These are phyloP conservation scores for Chrysomallon squamiferum DNA, from an alignment of 1,140 invertebrate genomes.

Conservation along the genomic window DNA sequence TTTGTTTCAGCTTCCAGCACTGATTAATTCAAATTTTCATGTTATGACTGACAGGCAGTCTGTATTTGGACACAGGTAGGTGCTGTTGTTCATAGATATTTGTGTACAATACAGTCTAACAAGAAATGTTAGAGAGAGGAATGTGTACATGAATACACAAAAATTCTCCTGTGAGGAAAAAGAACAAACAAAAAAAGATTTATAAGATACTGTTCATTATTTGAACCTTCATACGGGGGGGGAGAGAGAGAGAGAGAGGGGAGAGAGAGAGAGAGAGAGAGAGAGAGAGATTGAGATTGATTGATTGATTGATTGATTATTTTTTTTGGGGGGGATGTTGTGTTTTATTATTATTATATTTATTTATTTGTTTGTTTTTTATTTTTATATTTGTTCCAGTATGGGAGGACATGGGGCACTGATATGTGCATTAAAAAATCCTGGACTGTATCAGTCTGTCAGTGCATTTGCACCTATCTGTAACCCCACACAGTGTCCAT, in stretches of 20 bases:
- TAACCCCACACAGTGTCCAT: conserved; percentile 83
- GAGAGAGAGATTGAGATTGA: no score
- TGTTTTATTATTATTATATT: conserved; percentile 1
- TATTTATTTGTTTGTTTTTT: conserved; percentile 5
- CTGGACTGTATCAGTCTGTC: conserved; percentile 85
- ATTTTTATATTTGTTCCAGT: conserved; percentile 66
- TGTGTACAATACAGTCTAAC: background rate
- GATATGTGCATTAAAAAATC: conserved; percentile 90
- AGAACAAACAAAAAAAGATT: no score
- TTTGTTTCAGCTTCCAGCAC: conserved; percentile 69
- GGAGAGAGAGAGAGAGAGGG: background rate
- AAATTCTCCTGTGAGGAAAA: no score
- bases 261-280: background rate
- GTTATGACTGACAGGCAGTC: conserved; percentile 66
- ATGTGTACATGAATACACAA: no score
- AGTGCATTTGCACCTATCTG: conserved; percentile 97
- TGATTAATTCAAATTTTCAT: conserved; percentile 81
- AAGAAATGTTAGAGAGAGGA: background rate
- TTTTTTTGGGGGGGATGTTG: background rate
- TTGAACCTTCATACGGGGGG: no score
- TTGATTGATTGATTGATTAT: background rate
- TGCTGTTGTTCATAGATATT: background rate
- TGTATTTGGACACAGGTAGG: conserved; percentile 82
- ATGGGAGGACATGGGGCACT: conserved; percentile 98
- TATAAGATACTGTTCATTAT: no score